Evolutionary conservation across 2,797 vertebrate genomes (phyloP), one percentile per base, ranked within the genome.

Genomic region (Fringilla coelebs): DNA sequence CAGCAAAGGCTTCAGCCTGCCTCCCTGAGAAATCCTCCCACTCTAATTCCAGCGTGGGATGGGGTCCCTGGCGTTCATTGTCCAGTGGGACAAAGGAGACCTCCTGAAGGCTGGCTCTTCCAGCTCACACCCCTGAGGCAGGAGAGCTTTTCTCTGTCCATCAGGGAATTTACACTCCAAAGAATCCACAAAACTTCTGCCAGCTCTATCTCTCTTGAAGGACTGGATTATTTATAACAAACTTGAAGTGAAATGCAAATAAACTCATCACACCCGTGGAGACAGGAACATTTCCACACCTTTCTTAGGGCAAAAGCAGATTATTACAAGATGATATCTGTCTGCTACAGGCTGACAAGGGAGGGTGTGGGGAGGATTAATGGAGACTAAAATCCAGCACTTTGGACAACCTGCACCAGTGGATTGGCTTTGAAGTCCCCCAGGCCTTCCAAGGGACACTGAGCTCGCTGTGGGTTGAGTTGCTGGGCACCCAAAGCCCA

Each of bases 21-120:
- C 49, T 43, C n/a, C 84, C 78, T 41, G 41, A 91, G 79, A 49
- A 74, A 78, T 58, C 68, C 54, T 90, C 66, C 74, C 48, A 51
- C 82, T 34, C 67, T 28, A 5, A 46, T 61, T 85, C 52, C 0
- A 0, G n/a, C 0, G 0, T 54, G 67, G 74, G 77, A 72, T 24
- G 58, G 78, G 68, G 25, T 38, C 26, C n/a, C 66, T 51, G 10
- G 3, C 17, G 57, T 11, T 77, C 80, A 28, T 3, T 10, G 13
- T 72, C 63, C 7, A 3, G 15, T 0, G 5, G 43, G 46, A 54
- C 25, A 57, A 58, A 5, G 26, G 34, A 77, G 29, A 60, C 8
- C 13, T 45, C 60, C 70, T 1, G 1, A 77, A 80, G 11, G 31
- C 17, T 31, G 43, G 51, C 25, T 49, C 52, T 48, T 55, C 20